Evolutionary conservation across 2,888 invertebrate species (phyloP).

Genomic region (Lasioglossum malachurum): DNA sequence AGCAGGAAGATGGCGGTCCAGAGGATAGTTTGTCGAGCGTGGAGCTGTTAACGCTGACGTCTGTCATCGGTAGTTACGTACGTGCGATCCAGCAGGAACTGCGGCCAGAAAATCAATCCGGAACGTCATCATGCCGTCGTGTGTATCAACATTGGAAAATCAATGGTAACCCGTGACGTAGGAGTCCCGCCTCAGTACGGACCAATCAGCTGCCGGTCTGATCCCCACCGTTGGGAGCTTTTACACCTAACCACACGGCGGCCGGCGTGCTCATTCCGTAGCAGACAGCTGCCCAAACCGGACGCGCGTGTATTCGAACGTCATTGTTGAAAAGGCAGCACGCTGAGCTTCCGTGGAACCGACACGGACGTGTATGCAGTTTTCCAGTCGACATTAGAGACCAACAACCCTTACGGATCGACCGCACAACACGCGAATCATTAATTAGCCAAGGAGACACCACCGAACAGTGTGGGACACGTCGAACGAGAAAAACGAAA

Average conservation of each 20-base stretch:
- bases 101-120: slow-evolving; percentile 75
- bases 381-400: slow-evolving; percentile 65
- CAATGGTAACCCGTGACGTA: slow-evolving; percentile 83
- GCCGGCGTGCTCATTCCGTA: slow-evolving; percentile 82
- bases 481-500: neutral
- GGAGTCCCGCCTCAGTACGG: slow-evolving; percentile 80
- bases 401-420: neutral
- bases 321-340: slow-evolving; percentile 59
- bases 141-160: slow-evolving; percentile 83
- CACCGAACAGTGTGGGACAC: neutral
- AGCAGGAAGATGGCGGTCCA: slow-evolving; percentile 17
- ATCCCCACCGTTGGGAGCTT: slow-evolving; percentile 66
- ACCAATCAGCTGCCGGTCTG: slow-evolving; percentile 74
- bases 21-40: neutral
- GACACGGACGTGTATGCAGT: slow-evolving; percentile 73
- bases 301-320: slow-evolving; percentile 67
- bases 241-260: slow-evolving; percentile 75
- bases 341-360: slow-evolving; percentile 53
- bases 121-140: slow-evolving; percentile 75
- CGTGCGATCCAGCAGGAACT: slow-evolving; percentile 66
- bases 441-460: neutral
- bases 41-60: neutral
- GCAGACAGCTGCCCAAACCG: slow-evolving; percentile 79
- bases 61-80: slow-evolving; percentile 22
- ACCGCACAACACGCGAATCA: neutral